Evolutionary conservation across 2,113 vertebrate species (phyloP), one percentile per base, ranked within the genome.

Genomic region (Progne subis): DNA sequence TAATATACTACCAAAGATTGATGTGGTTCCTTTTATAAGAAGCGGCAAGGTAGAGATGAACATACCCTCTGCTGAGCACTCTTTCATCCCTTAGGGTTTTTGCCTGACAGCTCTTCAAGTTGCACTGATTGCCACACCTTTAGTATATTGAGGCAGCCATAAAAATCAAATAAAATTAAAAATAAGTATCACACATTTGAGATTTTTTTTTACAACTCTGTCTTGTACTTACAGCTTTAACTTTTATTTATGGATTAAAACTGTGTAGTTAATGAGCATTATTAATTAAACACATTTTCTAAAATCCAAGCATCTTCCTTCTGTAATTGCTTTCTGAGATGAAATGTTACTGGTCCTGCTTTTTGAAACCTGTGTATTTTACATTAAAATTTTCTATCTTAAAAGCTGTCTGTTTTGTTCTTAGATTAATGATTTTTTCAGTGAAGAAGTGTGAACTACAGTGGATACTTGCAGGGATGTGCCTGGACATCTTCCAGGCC

Each of bases 1-100:
- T 82, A 85, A 90, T 92, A 31, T n/a, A 72, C 87, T 95, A 88
- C 96, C 95, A 98, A 98, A 98, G 97, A 94, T 74, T 63, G 29
- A 25, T 85, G 59, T 94, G 53, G 53, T 59, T 80, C 49, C 68
- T 70, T 44, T 64, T 60, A 70, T 13, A 44, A 92, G 78, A 46
- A 85, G 63, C 74, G 90, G 41, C 61, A 55, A 71, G 26, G 69
- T 32, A 59, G 76, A 81, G 95, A 39, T 67, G 93, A 90, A 63
- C 11, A 5, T 83, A 21, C 17, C 13, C 59, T 88, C 34, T 17
- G 13, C 63, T 57, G 56, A 78, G 64, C 52, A 37, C 74, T 64
- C 9, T 25, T 68, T 70, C 75, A 29, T 72, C 9, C 20, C 64
- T 75, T 34, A 90, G 67, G 79, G 79, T 52, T 59, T 95, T 88